Conservation (phyloP, 2,113 vertebrate genomes). For the Falcunculus frontatus region DNA sequence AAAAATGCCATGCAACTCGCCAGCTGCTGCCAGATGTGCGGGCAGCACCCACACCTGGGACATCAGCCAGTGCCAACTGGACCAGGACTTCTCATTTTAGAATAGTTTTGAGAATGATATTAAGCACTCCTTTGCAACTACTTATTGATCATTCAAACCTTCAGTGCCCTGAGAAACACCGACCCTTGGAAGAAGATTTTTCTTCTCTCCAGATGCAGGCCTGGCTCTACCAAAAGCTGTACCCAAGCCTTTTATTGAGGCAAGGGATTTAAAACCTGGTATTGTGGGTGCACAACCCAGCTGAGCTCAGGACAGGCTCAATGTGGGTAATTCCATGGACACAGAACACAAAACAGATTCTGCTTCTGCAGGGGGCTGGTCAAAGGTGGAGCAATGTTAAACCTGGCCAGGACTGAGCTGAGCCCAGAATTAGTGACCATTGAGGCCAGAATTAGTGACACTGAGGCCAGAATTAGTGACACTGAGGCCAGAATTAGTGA, state of each 20-base stretch:
- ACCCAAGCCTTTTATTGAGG: neutral
- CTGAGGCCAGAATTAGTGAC: neutral
- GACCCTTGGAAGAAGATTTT: neutral
- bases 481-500: neutral
- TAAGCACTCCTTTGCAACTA: neutral
- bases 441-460: neutral
- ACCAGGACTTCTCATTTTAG: neutral
- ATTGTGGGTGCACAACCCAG: accelerated
- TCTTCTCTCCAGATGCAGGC: neutral
- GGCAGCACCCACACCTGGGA: neutral
- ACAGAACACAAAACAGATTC: neutral
- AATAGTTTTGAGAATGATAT: neutral
- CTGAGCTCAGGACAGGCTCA: neutral
- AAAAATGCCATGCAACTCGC: neutral
- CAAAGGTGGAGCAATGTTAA: neutral
- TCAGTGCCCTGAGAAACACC: neutral
- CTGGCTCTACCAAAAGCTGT: neutral
- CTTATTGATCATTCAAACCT: neutral
- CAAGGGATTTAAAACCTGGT: neutral
- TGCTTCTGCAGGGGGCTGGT: neutral
- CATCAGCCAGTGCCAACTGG: neutral
- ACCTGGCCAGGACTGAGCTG: neutral
- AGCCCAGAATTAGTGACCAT: neutral
- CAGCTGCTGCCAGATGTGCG: neutral
- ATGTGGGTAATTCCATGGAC: neutral